phyloP scores from a whole-genome alignment of 2,113 vertebrate species.

The Charina bottae region DNA sequence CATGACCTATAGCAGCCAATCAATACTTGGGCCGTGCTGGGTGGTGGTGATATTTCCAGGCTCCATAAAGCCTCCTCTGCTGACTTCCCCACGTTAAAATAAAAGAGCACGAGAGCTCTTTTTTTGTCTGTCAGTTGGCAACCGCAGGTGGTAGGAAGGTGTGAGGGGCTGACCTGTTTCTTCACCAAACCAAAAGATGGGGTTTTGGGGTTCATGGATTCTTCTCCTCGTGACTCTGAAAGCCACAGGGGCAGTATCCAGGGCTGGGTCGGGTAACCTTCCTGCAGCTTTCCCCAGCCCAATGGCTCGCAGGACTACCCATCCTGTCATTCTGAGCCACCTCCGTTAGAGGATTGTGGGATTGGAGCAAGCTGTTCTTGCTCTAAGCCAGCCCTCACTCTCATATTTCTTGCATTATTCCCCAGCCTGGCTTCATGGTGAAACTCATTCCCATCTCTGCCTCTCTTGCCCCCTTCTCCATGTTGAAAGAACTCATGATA shows the following conservation, averaged over 20 bases:
- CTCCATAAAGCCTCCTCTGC: neutral
- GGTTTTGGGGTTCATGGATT: neutral
- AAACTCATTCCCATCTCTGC: neutral
- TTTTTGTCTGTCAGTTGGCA: neutral
- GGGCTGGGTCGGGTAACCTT: neutral
- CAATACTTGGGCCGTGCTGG: neutral
- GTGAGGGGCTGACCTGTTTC: neutral
- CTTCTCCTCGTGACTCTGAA: neutral
- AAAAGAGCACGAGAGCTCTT: neutral
- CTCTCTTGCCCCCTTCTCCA: neutral
- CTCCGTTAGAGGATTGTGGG: neutral
- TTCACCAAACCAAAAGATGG: neutral
- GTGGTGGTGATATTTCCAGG: neutral
- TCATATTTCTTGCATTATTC: neutral
- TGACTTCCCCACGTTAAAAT: neutral
- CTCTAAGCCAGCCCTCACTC: neutral
- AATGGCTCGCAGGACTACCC: neutral
- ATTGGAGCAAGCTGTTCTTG: neutral
- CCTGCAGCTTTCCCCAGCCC: neutral
- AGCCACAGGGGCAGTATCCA: neutral
- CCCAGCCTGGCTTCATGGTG: neutral
- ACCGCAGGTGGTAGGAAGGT: neutral
- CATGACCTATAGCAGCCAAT: neutral
- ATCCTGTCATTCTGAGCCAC: neutral
- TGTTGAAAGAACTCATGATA: neutral